Percentiles rank a stretch among this genome's conserved stretches.
phyloP scores from a whole-genome alignment of 2,113 vertebrate species.

The Hydrolagus affinis region DNA sequence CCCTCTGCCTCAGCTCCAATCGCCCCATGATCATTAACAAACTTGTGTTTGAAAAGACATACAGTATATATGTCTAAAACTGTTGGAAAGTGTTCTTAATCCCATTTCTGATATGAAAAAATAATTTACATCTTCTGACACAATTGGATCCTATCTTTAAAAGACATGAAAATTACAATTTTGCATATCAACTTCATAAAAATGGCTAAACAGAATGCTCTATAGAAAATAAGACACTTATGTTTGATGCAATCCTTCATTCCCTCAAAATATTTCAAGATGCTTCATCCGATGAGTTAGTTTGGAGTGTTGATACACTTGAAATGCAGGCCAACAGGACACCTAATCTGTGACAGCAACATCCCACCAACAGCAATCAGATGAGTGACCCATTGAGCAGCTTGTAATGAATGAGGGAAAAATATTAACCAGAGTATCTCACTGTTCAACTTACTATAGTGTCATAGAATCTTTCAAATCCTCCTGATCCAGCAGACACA shows the following conservation, averaged over 20 bases:
- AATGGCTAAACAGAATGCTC: no score
- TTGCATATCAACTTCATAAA: no score
- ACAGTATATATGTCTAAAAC: no score
- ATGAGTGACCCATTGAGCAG: background rate
- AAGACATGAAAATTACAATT: no score
- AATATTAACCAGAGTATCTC: background rate
- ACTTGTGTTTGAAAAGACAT: no score
- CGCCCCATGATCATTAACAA: no score
- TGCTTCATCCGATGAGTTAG: background rate
- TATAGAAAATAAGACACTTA: background rate
- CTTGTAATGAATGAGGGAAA: background rate
- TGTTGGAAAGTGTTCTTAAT: background rate
- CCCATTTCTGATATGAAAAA: background rate
- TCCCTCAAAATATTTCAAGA: background rate
- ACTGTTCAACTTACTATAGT: background rate
- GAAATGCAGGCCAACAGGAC: background rate
- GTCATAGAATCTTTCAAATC: background rate
- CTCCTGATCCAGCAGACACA: background rate
- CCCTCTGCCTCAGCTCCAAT: no score
- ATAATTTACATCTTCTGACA: background rate
- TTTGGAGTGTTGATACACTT: background rate
- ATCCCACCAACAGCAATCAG: background rate
- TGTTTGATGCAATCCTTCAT: background rate
- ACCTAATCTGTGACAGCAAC: background rate
- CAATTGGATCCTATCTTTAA: background rate